Conservation (phyloP, 1,140 invertebrate genomes). For the Wiebesia pumilae region DNA sequence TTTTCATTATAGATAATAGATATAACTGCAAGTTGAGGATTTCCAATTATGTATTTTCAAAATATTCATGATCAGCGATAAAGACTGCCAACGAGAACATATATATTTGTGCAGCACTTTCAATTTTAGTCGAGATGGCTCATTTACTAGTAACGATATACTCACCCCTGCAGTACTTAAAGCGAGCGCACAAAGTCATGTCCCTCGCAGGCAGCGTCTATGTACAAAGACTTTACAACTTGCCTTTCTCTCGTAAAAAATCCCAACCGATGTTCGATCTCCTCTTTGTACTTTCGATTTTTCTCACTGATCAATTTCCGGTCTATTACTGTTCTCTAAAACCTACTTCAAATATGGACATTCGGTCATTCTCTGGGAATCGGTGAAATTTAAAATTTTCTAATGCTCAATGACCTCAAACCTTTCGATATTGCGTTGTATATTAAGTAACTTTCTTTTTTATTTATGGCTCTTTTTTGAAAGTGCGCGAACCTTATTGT, state of each 20-base stretch:
- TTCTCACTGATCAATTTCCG: background rate
- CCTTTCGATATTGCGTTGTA: background rate
- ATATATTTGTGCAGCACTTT: background rate
- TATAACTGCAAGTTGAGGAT: no score
- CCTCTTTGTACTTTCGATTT: slow-evolving; percentile 2
- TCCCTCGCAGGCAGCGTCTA: background rate
- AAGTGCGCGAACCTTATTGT: background rate
- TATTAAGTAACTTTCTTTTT: slow-evolving; percentile 1
- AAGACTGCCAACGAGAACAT: background rate
- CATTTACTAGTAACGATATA: slow-evolving; percentile 3
- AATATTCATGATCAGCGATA: background rate
- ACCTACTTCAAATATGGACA: background rate
- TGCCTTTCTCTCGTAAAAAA: slow-evolving; percentile 16
- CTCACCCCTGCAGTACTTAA: slow-evolving; percentile 6
- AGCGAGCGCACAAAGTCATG: background rate
- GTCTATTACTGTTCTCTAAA: background rate
- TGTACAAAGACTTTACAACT: background rate
- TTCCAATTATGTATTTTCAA: background rate
- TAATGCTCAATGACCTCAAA: background rate
- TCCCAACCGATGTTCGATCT: background rate
- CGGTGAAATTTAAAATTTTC: background rate
- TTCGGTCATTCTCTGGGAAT: background rate
- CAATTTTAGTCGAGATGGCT: slow-evolving; percentile 17
- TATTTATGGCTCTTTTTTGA: slow-evolving; percentile 1
- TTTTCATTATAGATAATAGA: background rate